phyloP scores from a whole-genome alignment of 2,113 vertebrate species.

The Phodopus roborovskii region DNA sequence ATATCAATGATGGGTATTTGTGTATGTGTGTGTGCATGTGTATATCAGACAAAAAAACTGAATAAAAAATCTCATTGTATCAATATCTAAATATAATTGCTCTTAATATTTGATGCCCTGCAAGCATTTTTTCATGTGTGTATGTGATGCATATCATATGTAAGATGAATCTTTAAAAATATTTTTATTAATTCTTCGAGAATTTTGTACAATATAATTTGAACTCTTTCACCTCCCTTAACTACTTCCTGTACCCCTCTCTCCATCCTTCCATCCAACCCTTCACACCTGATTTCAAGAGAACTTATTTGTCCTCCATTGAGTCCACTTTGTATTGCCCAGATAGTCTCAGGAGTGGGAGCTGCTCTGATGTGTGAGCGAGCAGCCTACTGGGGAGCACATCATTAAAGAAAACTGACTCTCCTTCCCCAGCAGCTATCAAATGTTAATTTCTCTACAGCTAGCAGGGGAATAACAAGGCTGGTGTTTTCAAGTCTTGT shows the following conservation, averaged over 20 bases:
- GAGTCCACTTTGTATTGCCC: background rate
- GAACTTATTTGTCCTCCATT: background rate
- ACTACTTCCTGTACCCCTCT: background rate
- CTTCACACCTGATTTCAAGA: background rate
- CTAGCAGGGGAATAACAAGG: background rate
- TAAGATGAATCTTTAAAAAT: background rate
- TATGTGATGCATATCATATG: background rate
- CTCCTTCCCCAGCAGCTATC: background rate
- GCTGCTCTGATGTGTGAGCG: background rate
- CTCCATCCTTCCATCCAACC: background rate
- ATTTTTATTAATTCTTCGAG: background rate
- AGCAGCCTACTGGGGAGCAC: background rate
- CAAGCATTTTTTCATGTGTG: background rate
- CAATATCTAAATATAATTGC: background rate
- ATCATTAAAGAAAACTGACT: background rate
- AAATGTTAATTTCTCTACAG: background rate
- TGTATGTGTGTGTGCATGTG: background rate
- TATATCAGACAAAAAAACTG: background rate
- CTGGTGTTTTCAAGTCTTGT: background rate
- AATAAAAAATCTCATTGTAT: background rate
- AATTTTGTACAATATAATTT: background rate
- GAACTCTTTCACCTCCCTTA: background rate
- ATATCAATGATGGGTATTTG: background rate
- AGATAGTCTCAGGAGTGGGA: too few relatives aligned
- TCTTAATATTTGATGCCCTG: background rate